Evolutionary conservation across 2,113 vertebrate species (phyloP).

Genomic region (Hemibagrus wyckioides): DNA sequence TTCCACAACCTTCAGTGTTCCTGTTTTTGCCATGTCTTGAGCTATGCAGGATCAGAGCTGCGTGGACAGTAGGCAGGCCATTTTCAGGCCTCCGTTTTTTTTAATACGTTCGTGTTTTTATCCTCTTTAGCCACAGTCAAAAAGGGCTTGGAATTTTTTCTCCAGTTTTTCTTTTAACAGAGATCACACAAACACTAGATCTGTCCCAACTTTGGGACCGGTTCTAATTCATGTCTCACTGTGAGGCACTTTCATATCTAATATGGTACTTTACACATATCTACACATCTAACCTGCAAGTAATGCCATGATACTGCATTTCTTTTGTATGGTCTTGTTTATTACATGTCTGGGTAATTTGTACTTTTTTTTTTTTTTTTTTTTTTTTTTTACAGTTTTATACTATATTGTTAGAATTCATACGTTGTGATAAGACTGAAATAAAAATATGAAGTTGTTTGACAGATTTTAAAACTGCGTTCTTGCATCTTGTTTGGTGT

Average conservation of each 20-base stretch:
- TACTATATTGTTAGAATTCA: slow-evolving; percentile 75
- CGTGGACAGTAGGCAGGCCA: slow-evolving; percentile 58
- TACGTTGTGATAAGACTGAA: slow-evolving; percentile 70
- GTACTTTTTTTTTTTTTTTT: too few relatives aligned
- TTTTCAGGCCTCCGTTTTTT: slow-evolving; percentile 58
- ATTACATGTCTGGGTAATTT: slow-evolving; percentile 69
- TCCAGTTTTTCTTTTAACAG: slow-evolving; percentile 42
- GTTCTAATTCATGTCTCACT: slow-evolving; percentile 57
- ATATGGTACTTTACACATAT: slow-evolving; percentile 57
- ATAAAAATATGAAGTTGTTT: slow-evolving; percentile 67
- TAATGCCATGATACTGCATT: slow-evolving; percentile 58
- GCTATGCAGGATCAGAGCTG: slow-evolving; percentile 57
- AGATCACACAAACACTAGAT: slow-evolving; percentile 59
- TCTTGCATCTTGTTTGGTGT: slow-evolving; percentile 23
- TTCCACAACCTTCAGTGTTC: slow-evolving; percentile 12
- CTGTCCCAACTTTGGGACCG: slow-evolving; percentile 57
- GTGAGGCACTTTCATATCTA: slow-evolving; percentile 60
- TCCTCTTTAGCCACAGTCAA: slow-evolving; percentile 63
- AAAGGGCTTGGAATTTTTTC: slow-evolving; percentile 60
- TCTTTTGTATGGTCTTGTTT: slow-evolving; percentile 67
- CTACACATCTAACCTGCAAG: slow-evolving; percentile 55
- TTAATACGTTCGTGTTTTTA: slow-evolving; percentile 61
- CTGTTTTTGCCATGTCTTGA: slow-evolving; percentile 28
- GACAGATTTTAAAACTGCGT: slow-evolving; percentile 22
- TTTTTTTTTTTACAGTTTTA: slow-evolving; percentile 77